Percentiles rank a stretch among this genome's conserved stretches.
These are phyloP conservation scores for Chymomyza caudatula DNA, from an alignment of 2,888 invertebrate genomes.

Conservation along the genomic window DNA sequence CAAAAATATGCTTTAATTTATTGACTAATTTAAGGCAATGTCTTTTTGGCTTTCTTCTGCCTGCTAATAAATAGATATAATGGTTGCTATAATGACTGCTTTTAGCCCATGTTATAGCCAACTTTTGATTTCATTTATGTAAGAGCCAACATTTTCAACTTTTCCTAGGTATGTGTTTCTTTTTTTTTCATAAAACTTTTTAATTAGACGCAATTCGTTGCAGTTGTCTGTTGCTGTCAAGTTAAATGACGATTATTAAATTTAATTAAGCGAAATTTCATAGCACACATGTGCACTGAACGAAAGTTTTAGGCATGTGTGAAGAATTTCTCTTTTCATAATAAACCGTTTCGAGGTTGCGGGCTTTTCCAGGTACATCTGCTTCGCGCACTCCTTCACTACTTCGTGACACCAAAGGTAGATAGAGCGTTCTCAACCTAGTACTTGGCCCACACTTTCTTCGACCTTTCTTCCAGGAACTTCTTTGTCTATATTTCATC, in stretches of 20 bases:
- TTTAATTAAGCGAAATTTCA: slow-evolving; percentile 62
- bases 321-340: no score
- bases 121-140: slow-evolving; percentile 34
- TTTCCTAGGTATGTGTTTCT: neutral
- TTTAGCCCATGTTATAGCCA: slow-evolving; percentile 49
- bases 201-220: slow-evolving; percentile 23
- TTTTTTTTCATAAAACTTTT: slow-evolving; percentile 8
- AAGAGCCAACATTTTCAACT: neutral
- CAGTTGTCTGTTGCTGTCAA: slow-evolving; percentile 26
- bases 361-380: no score
- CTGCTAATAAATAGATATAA: slow-evolving; percentile 53
- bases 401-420: no score
- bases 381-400: no score
- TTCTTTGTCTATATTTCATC: no score
- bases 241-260: slow-evolving; percentile 30
- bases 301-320: neutral
- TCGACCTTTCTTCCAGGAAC: no score
- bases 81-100: slow-evolving; percentile 16
- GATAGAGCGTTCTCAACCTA: no score
- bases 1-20: slow-evolving; percentile 55
- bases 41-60: neutral
- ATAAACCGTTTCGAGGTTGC: no score
- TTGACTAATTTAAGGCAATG: slow-evolving; percentile 61
- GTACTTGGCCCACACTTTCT: no score
- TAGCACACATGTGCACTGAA: slow-evolving; percentile 7